These are phyloP conservation scores for Callitettix versicolor DNA, from an alignment of 1,140 invertebrate genomes.

Conservation along the genomic window DNA sequence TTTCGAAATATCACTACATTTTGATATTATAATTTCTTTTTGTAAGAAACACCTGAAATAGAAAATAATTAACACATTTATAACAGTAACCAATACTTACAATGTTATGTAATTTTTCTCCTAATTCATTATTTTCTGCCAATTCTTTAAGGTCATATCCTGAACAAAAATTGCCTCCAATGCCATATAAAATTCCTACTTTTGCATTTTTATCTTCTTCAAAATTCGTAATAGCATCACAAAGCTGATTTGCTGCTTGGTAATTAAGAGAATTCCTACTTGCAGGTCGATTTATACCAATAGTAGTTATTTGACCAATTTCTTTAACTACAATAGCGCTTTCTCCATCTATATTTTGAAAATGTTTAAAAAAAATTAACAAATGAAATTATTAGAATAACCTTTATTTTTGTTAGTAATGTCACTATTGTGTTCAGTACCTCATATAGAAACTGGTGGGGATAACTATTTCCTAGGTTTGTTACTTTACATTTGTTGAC, in stretches of 20 bases:
- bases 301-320: slow-evolving; percentile 34
- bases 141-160: slow-evolving; percentile 52
- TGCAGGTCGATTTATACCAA: slow-evolving; percentile 76
- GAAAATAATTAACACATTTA: too few relatives aligned
- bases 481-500: too few relatives aligned
- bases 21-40: too few relatives aligned
- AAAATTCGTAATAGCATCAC: slow-evolving; percentile 62
- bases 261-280: slow-evolving; percentile 71
- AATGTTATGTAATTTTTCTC: slow-evolving; percentile 18
- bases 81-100: too few relatives aligned
- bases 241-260: slow-evolving; percentile 50
- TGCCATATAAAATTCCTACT: slow-evolving; percentile 38
- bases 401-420: slow-evolving; percentile 31
- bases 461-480: too few relatives aligned
- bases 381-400: too few relatives aligned
- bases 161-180: slow-evolving; percentile 82
- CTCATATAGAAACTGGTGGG: too few relatives aligned
- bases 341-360: neutral
- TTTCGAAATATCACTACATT: too few relatives aligned
- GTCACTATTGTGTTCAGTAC: too few relatives aligned
- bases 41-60: too few relatives aligned
- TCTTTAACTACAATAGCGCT: slow-evolving; percentile 22
- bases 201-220: slow-evolving; percentile 50
- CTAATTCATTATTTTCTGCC: slow-evolving; percentile 15
- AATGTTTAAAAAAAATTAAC: slow-evolving; percentile 9